phyloP scores from a whole-genome alignment of 1,140 invertebrate species.

The Scaptomyza graminum region DNA sequence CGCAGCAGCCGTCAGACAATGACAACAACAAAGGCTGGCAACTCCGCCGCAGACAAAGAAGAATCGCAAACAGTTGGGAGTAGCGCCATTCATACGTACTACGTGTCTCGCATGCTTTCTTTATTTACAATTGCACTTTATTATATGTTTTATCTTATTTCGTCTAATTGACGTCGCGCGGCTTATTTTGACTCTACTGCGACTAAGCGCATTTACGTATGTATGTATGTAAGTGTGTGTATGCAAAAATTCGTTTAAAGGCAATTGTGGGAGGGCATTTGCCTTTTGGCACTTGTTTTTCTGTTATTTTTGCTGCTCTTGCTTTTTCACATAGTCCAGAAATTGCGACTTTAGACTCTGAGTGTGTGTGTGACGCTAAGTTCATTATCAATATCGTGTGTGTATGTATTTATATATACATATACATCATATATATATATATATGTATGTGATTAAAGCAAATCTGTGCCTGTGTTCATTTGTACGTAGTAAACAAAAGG shows the following conservation, averaged over 20 bases:
- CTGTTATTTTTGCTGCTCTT: constrained; percentile 37
- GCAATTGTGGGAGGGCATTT: constrained; percentile 68
- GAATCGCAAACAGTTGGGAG: constrained; percentile 39
- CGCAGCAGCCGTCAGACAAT: constrained; percentile 42
- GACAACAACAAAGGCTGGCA: constrained; percentile 64
- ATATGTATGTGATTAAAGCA: constrained; percentile 57
- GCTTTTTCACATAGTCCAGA: constrained; percentile 57
- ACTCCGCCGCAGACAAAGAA: constrained; percentile 55
- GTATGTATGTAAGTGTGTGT: constrained; percentile 25
- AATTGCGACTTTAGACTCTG: constrained; percentile 74
- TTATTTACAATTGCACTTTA: constrained; percentile 40
- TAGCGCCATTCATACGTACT: constrained; percentile 43
- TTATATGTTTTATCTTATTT: constrained; percentile 58
- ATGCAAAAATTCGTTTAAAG: constrained; percentile 58
- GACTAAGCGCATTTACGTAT: background rate
- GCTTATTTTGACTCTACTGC: constrained; percentile 36
- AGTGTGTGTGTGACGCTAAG: constrained; percentile 44
- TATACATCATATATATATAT: constrained; percentile 28
- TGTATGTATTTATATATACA: constrained; percentile 13
- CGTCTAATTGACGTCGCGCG: constrained; percentile 66
- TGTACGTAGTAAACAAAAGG: constrained; percentile 56
- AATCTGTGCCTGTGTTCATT: constrained; percentile 31
- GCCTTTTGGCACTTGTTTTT: constrained; percentile 50
- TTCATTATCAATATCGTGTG: constrained; percentile 59
- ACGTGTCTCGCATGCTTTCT: constrained; percentile 16